Conservation (phyloP, 2,888 invertebrate genomes). For the Notodonta dromedarius region DNA sequence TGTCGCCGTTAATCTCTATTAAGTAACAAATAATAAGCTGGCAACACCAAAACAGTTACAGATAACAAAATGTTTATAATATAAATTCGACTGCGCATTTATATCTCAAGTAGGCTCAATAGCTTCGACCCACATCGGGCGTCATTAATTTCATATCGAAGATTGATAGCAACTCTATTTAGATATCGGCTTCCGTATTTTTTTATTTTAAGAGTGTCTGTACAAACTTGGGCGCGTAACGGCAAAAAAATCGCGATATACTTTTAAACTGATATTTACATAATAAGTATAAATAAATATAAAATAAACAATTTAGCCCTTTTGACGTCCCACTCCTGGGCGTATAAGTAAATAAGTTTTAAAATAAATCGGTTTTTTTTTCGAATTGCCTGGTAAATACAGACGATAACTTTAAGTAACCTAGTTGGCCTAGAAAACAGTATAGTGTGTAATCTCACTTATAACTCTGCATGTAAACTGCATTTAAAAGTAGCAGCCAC, state of each 20-base stretch:
- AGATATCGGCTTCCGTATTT: slow-evolving; percentile 44
- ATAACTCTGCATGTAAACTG: too few relatives aligned
- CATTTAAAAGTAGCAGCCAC: too few relatives aligned
- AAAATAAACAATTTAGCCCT: background rate
- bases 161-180: slow-evolving; percentile 47
- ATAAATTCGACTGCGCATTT: slow-evolving; percentile 40
- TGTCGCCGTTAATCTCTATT: background rate
- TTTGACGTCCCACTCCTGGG: too few relatives aligned
- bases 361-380: too few relatives aligned
- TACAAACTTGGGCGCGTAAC: slow-evolving; percentile 13
- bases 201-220: slow-evolving; percentile 15
- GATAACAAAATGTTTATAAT: slow-evolving; percentile 49
- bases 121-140: slow-evolving; percentile 63
- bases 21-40: background rate
- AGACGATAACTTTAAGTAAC: too few relatives aligned
- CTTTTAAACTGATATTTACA: background rate
- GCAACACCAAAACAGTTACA: slow-evolving; percentile 14
- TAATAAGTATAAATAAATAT: background rate
- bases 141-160: slow-evolving; percentile 57
- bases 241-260: slow-evolving; percentile 24
- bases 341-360: background rate
- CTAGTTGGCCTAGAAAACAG: too few relatives aligned
- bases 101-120: slow-evolving; percentile 68
- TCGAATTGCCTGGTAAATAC: too few relatives aligned
- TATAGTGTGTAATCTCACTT: too few relatives aligned